Evolutionary conservation across 1,140 invertebrate genomes (phyloP).

Genomic region (Ceratina australensis): DNA sequence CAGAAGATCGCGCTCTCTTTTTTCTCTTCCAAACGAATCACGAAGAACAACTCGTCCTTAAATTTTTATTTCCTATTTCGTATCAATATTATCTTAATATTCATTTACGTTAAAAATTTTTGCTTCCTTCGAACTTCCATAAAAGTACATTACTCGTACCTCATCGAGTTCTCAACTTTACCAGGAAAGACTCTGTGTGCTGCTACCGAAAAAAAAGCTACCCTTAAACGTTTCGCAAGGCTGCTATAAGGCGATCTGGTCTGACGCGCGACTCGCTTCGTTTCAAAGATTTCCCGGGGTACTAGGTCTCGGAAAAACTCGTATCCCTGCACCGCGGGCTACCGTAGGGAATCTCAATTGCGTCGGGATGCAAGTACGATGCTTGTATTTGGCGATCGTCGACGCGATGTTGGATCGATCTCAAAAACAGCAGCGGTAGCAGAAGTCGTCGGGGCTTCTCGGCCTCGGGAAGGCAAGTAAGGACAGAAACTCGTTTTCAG

Average conservation of each 20-base stretch:
- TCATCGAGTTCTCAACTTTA: neutral
- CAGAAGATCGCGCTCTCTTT: no score
- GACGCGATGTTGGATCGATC: slow-evolving; percentile 55
- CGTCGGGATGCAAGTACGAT: slow-evolving; percentile 43
- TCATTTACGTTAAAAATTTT: no score
- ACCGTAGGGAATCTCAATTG: slow-evolving; percentile 34
- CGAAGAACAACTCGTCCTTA: no score
- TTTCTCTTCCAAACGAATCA: no score
- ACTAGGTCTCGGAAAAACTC: slow-evolving; percentile 5
- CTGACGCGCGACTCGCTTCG: slow-evolving; percentile 12
- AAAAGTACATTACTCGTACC: neutral
- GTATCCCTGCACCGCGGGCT: neutral
- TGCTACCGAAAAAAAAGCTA: neutral
- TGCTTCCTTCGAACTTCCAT: no score
- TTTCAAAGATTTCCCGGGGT: slow-evolving; percentile 24
- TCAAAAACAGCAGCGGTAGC: slow-evolving; percentile 56
- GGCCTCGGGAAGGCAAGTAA: slow-evolving; percentile 44
- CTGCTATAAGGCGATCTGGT: neutral
- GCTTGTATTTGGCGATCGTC: slow-evolving; percentile 62
- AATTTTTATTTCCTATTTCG: no score
- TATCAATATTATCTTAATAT: no score
- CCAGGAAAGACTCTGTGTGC: neutral
- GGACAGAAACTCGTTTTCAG: slow-evolving; percentile 64
- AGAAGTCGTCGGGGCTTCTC: neutral
- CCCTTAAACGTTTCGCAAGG: neutral